Evolutionary conservation across 2,797 vertebrate species (phyloP).

Genomic region (Chelon auratus): DNA sequence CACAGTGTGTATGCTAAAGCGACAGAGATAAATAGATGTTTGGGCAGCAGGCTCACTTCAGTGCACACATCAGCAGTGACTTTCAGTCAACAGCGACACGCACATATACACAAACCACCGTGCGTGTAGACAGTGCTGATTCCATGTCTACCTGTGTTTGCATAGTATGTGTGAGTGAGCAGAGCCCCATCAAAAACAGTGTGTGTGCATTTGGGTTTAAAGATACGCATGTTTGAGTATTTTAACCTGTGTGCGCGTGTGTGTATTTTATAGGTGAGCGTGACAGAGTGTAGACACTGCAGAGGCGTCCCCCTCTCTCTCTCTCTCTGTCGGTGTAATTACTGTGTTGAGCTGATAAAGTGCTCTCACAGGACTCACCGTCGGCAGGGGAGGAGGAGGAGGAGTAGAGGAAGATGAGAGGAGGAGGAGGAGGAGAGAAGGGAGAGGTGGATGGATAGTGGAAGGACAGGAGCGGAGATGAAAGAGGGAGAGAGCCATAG

Average conservation of each 20-base stretch:
- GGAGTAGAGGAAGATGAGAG: not conserved
- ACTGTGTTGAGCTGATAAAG: constrained; percentile 61
- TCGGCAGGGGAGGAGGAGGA: constrained; percentile 2
- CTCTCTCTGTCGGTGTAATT: constrained; percentile 48
- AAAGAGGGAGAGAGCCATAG: not conserved
- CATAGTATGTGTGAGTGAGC: not conserved
- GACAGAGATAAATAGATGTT: constrained; percentile 50
- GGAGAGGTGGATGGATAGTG: not conserved
- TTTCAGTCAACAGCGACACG: constrained; percentile 12
- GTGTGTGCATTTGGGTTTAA: not conserved
- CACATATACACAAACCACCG: constrained; percentile 1
- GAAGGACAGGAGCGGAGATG: not conserved
- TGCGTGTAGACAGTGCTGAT: constrained; percentile 5
- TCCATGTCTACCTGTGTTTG: not conserved
- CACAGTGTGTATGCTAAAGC: constrained; percentile 6
- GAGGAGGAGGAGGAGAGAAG: not conserved
- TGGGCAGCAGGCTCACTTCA: constrained; percentile 29
- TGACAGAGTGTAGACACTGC: constrained; percentile 38
- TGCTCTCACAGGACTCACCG: constrained; percentile 50
- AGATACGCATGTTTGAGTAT: constrained; percentile 1
- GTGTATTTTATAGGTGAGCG: not conserved
- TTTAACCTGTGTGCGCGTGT: not conserved
- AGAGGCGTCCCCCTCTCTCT: constrained; percentile 10
- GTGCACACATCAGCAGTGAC: constrained; percentile 22
- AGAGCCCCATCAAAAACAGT: not conserved